Base-by-base conservation (phyloP, 2,888 invertebrate species). In the Girardia tigrina region DNA sequence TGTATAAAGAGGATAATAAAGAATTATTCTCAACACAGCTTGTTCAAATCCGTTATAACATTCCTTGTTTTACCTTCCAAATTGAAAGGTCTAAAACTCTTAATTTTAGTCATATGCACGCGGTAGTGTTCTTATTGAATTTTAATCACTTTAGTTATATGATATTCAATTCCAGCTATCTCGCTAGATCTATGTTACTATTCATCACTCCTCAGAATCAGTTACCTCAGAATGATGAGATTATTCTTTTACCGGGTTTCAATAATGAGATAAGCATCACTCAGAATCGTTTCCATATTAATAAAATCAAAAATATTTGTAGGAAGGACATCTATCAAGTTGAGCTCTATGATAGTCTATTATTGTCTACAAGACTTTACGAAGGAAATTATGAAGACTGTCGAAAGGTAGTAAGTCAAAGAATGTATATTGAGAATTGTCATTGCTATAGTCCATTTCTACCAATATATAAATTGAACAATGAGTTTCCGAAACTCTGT, bases 21-120 rank as follows among this genome's bases (percentile, higher is more conserved):
- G 23, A 20, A 26, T 56, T 56, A 16, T 56, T 56, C 56, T 20
- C 56, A 4, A 42, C 74, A 23, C 69, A 42, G 29, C 69, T 56
- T 56, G 23, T 42, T 69, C 74, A 74, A 28, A 6, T 74, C 1
- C 6, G 74, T n/a, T 26, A 56, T 69, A 74, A 74, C 26, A 74
- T 74, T 1, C 74, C 74, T 4, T 75, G 75, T 28, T 28, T 71
- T 28, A 75, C 75, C 4, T 75, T 75, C 26, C 75, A 75, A 29
- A 26, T 71, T 4, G 29, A 70, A 16, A 69, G 36, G 1, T 56
- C 29, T 8, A 26, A 74, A 42, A 1, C 20, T 6, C 4, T 74
- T 28, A 74, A 26, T 23, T 56, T 2, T 16, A 56, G n/a, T 56
- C 23, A n/a, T n/a, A 20, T 56, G 23, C 56, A 56, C 23, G 4